Conservation (phyloP, 2,888 invertebrate genomes). For the Ypsolopha sequella region DNA sequence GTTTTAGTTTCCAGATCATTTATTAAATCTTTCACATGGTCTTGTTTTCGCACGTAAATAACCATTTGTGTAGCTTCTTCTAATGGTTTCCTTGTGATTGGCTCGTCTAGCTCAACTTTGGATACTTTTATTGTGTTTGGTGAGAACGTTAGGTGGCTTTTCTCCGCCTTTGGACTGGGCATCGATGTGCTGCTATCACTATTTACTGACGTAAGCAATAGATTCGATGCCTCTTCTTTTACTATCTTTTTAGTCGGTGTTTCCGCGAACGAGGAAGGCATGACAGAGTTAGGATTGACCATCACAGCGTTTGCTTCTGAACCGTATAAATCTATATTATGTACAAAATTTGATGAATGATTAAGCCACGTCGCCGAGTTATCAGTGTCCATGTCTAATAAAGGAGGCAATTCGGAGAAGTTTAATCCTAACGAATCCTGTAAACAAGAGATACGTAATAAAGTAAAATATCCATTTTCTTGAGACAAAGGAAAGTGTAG, state of each 20-base stretch:
- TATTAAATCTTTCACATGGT: slow-evolving; percentile 74
- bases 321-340: slow-evolving; percentile 76
- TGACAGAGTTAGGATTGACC: slow-evolving; percentile 92
- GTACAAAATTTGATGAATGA: slow-evolving; percentile 74
- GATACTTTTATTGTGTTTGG: slow-evolving; percentile 77
- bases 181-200: slow-evolving; percentile 52
- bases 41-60: slow-evolving; percentile 56
- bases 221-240: slow-evolving; percentile 60
- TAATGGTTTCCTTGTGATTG: slow-evolving; percentile 30
- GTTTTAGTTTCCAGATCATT: slow-evolving; percentile 63
- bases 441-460: slow-evolving; percentile 15
- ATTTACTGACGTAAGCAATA: slow-evolving; percentile 54
- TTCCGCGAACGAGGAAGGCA: slow-evolving; percentile 79
- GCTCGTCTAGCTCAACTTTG: slow-evolving; percentile 52
- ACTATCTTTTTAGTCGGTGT: slow-evolving; percentile 57
- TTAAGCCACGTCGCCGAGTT: slow-evolving; percentile 72
- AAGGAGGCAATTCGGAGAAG: slow-evolving; percentile 73
- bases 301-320: slow-evolving; percentile 83
- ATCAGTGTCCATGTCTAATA: slow-evolving; percentile 76
- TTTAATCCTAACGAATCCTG: slow-evolving; percentile 73
- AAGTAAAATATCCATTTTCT: no score
- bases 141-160: slow-evolving; percentile 80
- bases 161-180: slow-evolving; percentile 75
- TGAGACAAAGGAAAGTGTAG: no score
- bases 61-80: slow-evolving; percentile 66